Conservation (phyloP, 2,797 vertebrate genomes). For the Spinus olivaceus region DNA sequence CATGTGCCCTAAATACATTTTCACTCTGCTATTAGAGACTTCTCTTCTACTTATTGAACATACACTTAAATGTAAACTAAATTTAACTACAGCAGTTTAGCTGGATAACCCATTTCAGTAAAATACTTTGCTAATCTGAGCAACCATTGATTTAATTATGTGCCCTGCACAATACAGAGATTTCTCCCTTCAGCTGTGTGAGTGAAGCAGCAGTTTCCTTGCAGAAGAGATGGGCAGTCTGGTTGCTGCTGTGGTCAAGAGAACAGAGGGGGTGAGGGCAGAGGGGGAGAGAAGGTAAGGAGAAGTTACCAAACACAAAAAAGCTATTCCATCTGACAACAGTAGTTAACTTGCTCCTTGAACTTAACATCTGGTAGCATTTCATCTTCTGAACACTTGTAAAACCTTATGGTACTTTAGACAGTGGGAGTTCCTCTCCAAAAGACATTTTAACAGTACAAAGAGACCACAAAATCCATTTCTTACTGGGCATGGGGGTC, state of each 20-base stretch:
- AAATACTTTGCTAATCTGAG: not conserved
- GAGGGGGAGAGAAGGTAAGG: not conserved
- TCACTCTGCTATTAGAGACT: not conserved
- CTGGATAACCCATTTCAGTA: not conserved
- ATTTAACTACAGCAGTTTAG: not conserved
- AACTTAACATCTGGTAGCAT: slow-evolving; percentile 75
- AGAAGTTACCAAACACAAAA: slow-evolving; percentile 4
- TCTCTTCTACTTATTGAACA: not conserved
- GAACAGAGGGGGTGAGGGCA: not conserved
- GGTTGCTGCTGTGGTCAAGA: not conserved
- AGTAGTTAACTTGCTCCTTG: slow-evolving; percentile 58
- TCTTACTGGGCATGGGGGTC: slow-evolving; percentile 42
- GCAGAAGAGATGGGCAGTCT: not conserved
- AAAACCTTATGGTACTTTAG: slow-evolving; percentile 72
- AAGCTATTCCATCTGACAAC: slow-evolving; percentile 49
- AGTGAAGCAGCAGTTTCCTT: not conserved
- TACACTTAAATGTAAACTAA: slow-evolving; percentile 44
- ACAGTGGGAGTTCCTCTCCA: slow-evolving; percentile 67
- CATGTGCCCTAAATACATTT: not conserved
- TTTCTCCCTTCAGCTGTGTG: not conserved
- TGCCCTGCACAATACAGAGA: not conserved
- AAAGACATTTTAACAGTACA: slow-evolving; percentile 68
- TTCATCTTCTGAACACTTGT: slow-evolving; percentile 76
- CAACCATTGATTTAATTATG: slow-evolving; percentile 1
- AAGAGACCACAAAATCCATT: slow-evolving; percentile 62